These are phyloP conservation scores for Rhea americana DNA, from an alignment of 2,113 vertebrate genomes.

Conservation along the genomic window DNA sequence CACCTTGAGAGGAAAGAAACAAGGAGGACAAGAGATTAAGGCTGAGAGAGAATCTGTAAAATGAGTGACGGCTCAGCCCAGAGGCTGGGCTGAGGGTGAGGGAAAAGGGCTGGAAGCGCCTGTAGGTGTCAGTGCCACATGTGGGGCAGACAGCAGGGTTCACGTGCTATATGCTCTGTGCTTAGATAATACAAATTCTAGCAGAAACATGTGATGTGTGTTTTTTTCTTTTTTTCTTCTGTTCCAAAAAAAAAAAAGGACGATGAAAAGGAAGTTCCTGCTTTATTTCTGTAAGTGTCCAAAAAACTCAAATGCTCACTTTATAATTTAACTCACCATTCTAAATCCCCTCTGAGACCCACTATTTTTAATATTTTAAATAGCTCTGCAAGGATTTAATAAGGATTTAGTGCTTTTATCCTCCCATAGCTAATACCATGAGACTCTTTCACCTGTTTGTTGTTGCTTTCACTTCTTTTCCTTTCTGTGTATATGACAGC, in stretches of 20 bases:
- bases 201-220: not conserved
- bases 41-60: not conserved
- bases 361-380: conserved; percentile 66
- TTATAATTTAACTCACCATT: conserved; percentile 36
- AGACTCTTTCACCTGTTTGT: not conserved
- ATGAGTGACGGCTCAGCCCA: accelerated
- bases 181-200: not conserved
- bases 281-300: conserved; percentile 4
- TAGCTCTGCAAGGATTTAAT: conserved; percentile 58
- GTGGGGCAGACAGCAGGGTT: not conserved
- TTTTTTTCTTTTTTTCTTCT: not conserved
- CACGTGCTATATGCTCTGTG: not conserved
- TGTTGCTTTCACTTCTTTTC: not conserved
- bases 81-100: not conserved
- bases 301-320: not conserved
- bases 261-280: not conserved
- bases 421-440: not conserved
- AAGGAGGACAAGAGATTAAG: not conserved
- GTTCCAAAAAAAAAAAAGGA: not conserved
- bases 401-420: conserved; percentile 55
- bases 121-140: not conserved
- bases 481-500: not conserved
- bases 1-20: not conserved
- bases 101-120: not conserved
- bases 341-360: conserved; percentile 32